A percentile compares a stretch with the other conserved stretches of the same genome.
These are phyloP conservation scores for Labia minor DNA, from an alignment of 2,888 invertebrate genomes.

Conservation along the genomic window DNA sequence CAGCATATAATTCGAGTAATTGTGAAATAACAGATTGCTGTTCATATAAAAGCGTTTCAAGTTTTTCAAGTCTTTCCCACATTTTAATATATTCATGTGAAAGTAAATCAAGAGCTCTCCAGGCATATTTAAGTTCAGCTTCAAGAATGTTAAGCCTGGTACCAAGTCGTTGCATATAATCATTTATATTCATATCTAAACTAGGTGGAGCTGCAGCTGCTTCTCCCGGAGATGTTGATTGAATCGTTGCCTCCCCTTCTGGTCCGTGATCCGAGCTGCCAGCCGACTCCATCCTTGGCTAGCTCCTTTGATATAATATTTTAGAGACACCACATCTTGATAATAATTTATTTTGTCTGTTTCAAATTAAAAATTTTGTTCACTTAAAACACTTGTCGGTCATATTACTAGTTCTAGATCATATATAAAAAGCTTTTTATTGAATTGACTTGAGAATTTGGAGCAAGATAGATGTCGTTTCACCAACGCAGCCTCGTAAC, in stretches of 20 bases:
- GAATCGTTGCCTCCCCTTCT: not conserved
- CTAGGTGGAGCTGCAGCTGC: conserved; percentile 20
- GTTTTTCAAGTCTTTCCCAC: conserved; percentile 83
- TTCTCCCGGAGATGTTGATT: conserved; percentile 17
- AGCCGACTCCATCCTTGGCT: not conserved
- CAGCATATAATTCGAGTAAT: conserved; percentile 67
- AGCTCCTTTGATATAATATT: not conserved
- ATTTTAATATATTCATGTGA: conserved; percentile 88
- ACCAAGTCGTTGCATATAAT: conserved; percentile 83
- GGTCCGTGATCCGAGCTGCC: conserved; percentile 15
- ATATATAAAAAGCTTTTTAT: not conserved
- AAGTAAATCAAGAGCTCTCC: conserved; percentile 80
- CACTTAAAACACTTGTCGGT: not conserved
- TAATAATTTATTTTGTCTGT: not conserved
- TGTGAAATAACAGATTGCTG: conserved; percentile 86
- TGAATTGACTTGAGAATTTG: conserved; percentile 13
- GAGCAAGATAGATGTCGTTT: not conserved
- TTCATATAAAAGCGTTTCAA: conserved; percentile 75
- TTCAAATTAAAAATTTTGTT: not conserved
- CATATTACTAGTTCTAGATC: not conserved
- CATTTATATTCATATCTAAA: conserved; percentile 56
- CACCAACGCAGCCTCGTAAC: not conserved
- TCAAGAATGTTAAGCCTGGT: conserved; percentile 78
- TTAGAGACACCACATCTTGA: not conserved
- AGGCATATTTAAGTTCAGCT: conserved; percentile 83